Conservation (phyloP, 53 echinoderm and acorn worm species). For the Holothuria scabra region DNA sequence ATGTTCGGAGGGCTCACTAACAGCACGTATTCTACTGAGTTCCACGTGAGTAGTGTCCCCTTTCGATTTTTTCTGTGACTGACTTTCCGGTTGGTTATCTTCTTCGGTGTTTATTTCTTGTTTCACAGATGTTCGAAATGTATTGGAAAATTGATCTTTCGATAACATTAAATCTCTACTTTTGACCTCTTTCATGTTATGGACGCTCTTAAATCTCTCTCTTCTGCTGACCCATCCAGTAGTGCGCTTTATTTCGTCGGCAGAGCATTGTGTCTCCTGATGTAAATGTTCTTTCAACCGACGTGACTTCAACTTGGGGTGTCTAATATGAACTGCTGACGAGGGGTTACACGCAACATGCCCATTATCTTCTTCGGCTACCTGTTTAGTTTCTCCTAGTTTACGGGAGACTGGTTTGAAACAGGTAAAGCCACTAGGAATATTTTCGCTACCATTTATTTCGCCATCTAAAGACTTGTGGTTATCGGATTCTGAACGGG, state of each 20-base stretch:
- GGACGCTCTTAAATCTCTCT: conserved; percentile 47
- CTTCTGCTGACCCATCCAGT: conserved; percentile 88
- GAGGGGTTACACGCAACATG: background rate
- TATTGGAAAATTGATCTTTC: conserved; percentile 7
- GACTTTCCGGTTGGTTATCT: conserved; percentile 8
- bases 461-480: background rate
- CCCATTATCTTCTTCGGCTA: background rate
- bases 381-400: background rate
- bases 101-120: background rate
- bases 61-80: background rate
- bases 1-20: conserved; percentile 10
- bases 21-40: background rate
- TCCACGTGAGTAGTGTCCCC: background rate
- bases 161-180: conserved; percentile 24
- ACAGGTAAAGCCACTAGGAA: conserved; percentile 29
- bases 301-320: conserved; percentile 39
- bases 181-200: conserved; percentile 49
- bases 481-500: conserved; percentile 32
- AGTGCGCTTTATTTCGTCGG: conserved; percentile 84
- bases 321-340: background rate
- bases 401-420: conserved; percentile 17
- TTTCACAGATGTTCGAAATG: background rate
- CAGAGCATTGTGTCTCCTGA: conserved; percentile 80
- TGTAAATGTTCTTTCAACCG: conserved; percentile 48
- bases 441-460: background rate